phyloP scores from a whole-genome alignment of 2,113 vertebrate species.

The Coptodon rendalli region DNA sequence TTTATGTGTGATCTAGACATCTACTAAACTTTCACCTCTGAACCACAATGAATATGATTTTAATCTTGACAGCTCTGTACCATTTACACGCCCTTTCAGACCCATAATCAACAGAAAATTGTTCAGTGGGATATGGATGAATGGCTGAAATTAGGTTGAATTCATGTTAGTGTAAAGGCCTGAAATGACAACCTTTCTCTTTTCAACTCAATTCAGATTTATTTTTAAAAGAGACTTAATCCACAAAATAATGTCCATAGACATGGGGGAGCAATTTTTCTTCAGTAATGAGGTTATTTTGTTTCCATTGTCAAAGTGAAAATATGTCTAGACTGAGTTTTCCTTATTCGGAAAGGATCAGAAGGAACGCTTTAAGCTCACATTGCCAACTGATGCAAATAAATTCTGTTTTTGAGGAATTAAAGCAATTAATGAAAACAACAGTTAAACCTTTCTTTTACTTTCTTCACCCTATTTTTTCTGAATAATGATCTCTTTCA shows the following conservation, averaged over 20 bases:
- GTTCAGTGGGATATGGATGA: background rate
- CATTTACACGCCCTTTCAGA: background rate
- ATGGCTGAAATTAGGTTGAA: background rate
- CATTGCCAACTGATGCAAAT: background rate
- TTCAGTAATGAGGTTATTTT: background rate
- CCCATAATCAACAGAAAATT: background rate
- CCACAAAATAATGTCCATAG: background rate
- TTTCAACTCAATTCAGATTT: background rate
- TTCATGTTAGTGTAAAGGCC: background rate
- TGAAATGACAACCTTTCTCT: background rate
- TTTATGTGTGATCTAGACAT: background rate
- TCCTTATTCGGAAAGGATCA: background rate
- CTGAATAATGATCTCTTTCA: no score
- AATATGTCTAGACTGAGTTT: background rate
- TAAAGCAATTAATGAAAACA: background rate
- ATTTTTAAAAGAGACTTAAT: background rate
- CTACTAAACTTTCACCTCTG: background rate
- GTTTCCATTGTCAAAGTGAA: background rate
- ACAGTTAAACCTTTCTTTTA: background rate
- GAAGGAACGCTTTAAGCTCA: background rate
- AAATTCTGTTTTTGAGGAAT: background rate
- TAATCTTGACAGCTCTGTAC: background rate
- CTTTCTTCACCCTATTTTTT: no score
- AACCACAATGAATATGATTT: background rate
- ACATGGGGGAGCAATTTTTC: fast-evolving